Conservation (phyloP, 2,113 vertebrate species). For the Steatornis caripensis region DNA sequence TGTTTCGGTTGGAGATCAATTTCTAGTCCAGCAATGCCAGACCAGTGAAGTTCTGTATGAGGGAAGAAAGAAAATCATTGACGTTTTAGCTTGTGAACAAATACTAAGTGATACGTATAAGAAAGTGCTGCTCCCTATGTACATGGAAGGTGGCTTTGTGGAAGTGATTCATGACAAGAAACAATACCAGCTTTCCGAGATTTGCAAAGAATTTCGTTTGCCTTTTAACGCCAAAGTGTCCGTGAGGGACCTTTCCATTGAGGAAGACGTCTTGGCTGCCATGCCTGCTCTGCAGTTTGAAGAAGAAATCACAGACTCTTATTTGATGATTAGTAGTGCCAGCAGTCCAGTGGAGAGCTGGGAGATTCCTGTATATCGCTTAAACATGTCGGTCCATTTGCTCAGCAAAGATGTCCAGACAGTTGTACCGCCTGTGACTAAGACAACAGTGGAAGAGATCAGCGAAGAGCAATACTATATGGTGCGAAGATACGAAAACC, state of each 20-base stretch:
- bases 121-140: slow-evolving; percentile 77
- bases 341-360: slow-evolving; percentile 69
- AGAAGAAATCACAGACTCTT: slow-evolving; percentile 83
- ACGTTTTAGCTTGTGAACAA: slow-evolving; percentile 76
- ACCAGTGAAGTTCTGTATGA: slow-evolving; percentile 61
- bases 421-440: background rate
- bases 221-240: slow-evolving; percentile 86
- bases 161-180: slow-evolving; percentile 84
- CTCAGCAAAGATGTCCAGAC: slow-evolving; percentile 37
- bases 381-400: slow-evolving; percentile 70
- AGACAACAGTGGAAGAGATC: slow-evolving; percentile 76
- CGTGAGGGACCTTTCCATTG: slow-evolving; percentile 77
- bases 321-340: slow-evolving; percentile 74
- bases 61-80: slow-evolving; percentile 49
- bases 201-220: slow-evolving; percentile 74
- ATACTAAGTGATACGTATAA: slow-evolving; percentile 65
- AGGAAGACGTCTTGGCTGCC: slow-evolving; percentile 78
- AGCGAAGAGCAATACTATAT: slow-evolving; percentile 81
- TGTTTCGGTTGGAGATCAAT: slow-evolving; percentile 80
- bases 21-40: slow-evolving; percentile 72
- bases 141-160: slow-evolving; percentile 82
- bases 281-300: slow-evolving; percentile 76
- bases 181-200: slow-evolving; percentile 75
- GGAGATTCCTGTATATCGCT: slow-evolving; percentile 77
- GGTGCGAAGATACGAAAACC: slow-evolving; percentile 78